Evolutionary conservation across 2,113 vertebrate species (phyloP), one percentile per base, ranked within the genome.

Genomic region (Microcebus jonahi): DNA sequence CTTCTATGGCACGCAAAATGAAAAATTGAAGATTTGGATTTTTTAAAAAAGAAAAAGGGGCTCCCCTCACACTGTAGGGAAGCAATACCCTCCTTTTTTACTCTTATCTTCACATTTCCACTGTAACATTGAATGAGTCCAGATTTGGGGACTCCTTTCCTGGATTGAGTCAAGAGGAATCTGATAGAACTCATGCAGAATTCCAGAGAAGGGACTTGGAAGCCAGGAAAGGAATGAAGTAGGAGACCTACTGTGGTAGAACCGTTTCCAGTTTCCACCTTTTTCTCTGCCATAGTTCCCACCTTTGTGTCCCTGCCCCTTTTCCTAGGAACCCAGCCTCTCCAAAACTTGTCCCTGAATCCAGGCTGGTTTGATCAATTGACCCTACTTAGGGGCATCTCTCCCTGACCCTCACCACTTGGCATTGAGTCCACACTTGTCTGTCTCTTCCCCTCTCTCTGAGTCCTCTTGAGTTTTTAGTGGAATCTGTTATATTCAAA

Each of bases 41-140:
- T 36, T 65, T 55, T 9, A 34, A 42, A 39, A 39, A 55, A n/a
- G 39, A 21, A 27, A 55, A 77, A 27, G 1, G 7, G 4, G 31
- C 48, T 57, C 1, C 18, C 36, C 5, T 9, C 13, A 34, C 3
- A 13, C 1, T 45, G 34, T 1, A 11, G 45, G 45, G 13, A 39
- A 63, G 34, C 34, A 63, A 20, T 36, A 17, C 18, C 1, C 21
- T 61, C 34, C 9, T 48, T 79, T 70, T 77, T 76, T 71, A 0
- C 27, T 42, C n/a, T 57, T 53, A 29, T 42, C 39, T 39, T n/a
- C 34, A 9, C 8, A 31, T 48, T 50, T 91, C 6, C 29, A 2
- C 11, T 15, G 14, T 55, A 15, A 10, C 6, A 11, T 4, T 17
- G 34, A 14, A 18, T 39, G 50, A 53, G 42, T 18, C 27, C 53